A percentile compares a stretch with the other conserved stretches of the same genome.
Conservation (phyloP, 2,888 invertebrate genomes). For the Melipona beecheii region DNA sequence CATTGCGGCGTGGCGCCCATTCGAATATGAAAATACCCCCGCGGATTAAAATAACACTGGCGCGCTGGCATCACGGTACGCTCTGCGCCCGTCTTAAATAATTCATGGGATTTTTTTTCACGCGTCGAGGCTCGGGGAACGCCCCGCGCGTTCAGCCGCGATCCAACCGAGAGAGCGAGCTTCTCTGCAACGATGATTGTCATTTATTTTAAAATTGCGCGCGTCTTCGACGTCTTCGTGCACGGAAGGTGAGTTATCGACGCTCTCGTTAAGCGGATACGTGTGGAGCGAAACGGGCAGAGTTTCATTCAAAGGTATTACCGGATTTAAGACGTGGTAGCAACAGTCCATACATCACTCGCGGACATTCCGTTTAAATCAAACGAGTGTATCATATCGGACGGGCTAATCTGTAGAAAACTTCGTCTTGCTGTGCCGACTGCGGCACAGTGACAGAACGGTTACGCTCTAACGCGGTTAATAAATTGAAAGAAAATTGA, state of each 20-base stretch:
- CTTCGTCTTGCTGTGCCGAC: neutral
- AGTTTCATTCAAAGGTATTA: too few relatives aligned
- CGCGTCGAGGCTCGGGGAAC: conserved; percentile 40
- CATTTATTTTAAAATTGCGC: too few relatives aligned
- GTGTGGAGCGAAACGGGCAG: neutral
- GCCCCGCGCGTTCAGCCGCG: conserved; percentile 31
- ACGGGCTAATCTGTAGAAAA: neutral
- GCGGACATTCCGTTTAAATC: neutral
- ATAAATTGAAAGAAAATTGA: neutral
- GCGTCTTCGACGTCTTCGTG: neutral
- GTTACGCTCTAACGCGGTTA: conserved; percentile 1
- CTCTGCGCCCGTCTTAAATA: conserved; percentile 75
- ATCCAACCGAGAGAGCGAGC: neutral
- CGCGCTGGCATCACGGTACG: conserved; percentile 32
- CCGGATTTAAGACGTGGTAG: neutral
- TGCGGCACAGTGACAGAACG: too few relatives aligned
- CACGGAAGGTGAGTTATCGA: neutral
- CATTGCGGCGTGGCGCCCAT: conserved; percentile 60
- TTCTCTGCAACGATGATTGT: neutral
- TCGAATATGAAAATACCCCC: conserved; percentile 81
- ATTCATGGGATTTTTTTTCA: conserved; percentile 76
- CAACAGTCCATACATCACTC: neutral
- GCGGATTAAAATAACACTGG: conserved; percentile 81
- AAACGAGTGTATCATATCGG: neutral
- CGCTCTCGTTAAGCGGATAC: neutral